Percentiles rank a stretch among this genome's conserved stretches.
These are phyloP conservation scores for Smithornis capensis DNA, from an alignment of 2,113 vertebrate species.

Conservation along the genomic window DNA sequence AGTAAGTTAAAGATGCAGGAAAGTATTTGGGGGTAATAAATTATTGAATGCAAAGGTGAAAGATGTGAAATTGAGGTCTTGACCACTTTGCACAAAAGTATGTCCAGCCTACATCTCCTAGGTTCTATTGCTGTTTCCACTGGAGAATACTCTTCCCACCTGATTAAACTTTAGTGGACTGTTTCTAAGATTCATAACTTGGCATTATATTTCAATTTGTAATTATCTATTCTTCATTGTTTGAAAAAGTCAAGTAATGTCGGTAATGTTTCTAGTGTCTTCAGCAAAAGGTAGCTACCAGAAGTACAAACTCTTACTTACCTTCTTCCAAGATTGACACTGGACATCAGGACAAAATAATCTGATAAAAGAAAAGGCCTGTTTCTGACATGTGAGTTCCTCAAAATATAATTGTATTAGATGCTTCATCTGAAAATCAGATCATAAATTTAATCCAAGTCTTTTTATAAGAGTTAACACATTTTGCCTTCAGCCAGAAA, in stretches of 20 bases:
- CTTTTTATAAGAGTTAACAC: neutral
- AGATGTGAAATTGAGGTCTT: constrained; percentile 6
- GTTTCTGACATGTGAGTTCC: neutral
- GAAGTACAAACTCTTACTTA: neutral
- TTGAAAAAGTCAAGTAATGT: neutral
- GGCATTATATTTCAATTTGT: neutral
- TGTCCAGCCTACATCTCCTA: neutral
- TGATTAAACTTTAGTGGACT: neutral
- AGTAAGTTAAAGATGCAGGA: neutral
- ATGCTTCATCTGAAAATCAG: neutral
- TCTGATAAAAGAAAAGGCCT: neutral
- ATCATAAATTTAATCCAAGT: neutral
- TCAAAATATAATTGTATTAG: neutral
- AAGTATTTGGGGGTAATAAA: neutral
- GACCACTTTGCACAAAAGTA: neutral
- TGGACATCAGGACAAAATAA: neutral
- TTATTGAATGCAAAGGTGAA: neutral
- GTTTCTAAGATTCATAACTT: neutral
- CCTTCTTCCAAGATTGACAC: neutral
- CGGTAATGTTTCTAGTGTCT: neutral
- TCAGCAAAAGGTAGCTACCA: neutral
- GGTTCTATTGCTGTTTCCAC: neutral
- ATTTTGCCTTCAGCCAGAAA: constrained; percentile 22
- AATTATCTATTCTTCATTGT: neutral
- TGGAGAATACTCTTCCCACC: neutral